A percentile compares a stretch with the other conserved stretches of the same genome.
These are phyloP conservation scores for Nowickia ferox DNA, from an alignment of 2,888 invertebrate genomes.

Conservation along the genomic window DNA sequence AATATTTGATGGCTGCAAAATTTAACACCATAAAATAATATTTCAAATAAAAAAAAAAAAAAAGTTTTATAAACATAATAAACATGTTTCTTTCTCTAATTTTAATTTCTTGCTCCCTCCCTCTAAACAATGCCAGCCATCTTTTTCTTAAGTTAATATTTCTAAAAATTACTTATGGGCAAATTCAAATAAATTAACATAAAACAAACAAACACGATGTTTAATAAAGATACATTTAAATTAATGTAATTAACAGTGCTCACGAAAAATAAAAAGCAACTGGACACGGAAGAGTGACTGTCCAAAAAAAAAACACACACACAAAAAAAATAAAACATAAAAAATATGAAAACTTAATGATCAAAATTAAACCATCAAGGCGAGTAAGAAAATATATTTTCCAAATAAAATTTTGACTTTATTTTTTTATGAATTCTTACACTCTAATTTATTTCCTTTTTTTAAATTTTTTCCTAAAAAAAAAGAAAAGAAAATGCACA, in stretches of 20 bases:
- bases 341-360: not conserved
- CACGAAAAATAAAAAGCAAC: conserved; percentile 9
- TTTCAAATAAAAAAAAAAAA: too few species aligned
- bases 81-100: too few species aligned
- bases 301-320: conserved; percentile 12
- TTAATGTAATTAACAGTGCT: conserved; percentile 43
- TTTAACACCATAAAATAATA: too few species aligned
- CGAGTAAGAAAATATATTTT: not conserved
- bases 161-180: conserved; percentile 2
- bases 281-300: conserved; percentile 58
- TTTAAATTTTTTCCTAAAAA: conserved; percentile 20
- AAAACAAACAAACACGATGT: conserved; percentile 49
- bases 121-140: not conserved
- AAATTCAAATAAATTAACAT: conserved; percentile 42
- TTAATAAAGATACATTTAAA: conserved; percentile 52
- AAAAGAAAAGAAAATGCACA: conserved; percentile 40
- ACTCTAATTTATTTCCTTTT: not conserved
- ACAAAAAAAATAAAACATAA: conserved; percentile 25
- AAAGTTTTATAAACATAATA: too few species aligned
- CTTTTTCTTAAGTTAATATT: not conserved
- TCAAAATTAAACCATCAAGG: not conserved
- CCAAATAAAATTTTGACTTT: conserved; percentile 5
- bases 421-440: conserved; percentile 24
- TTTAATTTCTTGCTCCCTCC: not conserved
- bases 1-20: too few species aligned